Base-by-base conservation (phyloP, 2,113 vertebrate genomes). In the Shinisaurus crocodilurus region DNA sequence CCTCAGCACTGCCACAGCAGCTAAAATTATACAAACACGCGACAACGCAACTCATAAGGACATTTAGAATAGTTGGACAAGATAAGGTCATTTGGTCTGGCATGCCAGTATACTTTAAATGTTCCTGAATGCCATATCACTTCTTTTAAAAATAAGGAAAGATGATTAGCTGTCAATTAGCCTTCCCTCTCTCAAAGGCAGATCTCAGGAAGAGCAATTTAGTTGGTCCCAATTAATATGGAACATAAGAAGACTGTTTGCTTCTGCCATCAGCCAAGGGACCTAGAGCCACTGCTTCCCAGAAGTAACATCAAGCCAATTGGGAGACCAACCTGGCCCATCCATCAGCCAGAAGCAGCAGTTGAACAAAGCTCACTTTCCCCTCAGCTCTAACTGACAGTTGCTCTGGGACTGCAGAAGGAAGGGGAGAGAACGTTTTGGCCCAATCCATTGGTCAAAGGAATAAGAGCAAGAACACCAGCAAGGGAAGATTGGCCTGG, bases 11-110 rank as follows among this genome's bases (percentile, higher is more conserved):
- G 0, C 7, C 86, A 90, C 86, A 94, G 16, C 1, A 57, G 10
- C 77, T 86, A 32, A 93, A 91, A 89, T 85, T 83, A 82, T 37
- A 83, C 70, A 48, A 93, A 90, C 1, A 69, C 29, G 20, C 90
- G 88, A 91, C 20, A 23, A 63, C 40, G 2, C 4, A 15, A 85
- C 65, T 89, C 84, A 88, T 69, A 88, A 74, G 1, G 1, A 48
- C 34, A 82, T 91, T 82, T 82, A 54, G 85, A 90, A 48, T 0
- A 67, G 90, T 92, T 84, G 27, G 20, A 69, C 23, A 91, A 27
- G 23, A 32, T 80, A 80, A 77, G 1, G 15, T 74, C 2, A 82
- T 57, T 91, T 91, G 32, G 13, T 23, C 12, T 32, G 25, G 1
- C 0, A 88, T 72, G 1, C 0, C 25, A 43, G 70, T 75, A 40